Percentiles rank a stretch among this genome's conserved stretches.
Conservation (phyloP, 2,888 invertebrate species). For the Orthonychiurus folsomi region DNA sequence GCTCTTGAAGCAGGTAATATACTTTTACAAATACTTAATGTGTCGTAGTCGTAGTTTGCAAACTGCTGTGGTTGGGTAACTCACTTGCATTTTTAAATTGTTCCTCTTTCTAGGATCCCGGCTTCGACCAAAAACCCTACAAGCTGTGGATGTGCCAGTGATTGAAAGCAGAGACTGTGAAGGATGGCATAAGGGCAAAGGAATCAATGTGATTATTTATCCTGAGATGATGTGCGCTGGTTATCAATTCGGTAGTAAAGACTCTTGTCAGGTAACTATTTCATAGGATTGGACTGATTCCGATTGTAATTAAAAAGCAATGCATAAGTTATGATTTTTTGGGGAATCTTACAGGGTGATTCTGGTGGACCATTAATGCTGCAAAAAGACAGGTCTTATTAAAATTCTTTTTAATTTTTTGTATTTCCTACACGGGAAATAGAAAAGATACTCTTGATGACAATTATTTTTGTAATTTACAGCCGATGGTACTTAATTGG, state of each 20-base stretch:
- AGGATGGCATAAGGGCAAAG: constrained; percentile 60
- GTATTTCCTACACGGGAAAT: too few species aligned
- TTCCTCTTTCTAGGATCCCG: constrained; percentile 56
- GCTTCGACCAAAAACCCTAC: constrained; percentile 75
- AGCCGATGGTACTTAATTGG: constrained; percentile 88
- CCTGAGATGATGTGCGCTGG: constrained; percentile 94
- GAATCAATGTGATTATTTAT: constrained; percentile 81
- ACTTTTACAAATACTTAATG: neutral
- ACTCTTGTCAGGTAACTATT: constrained; percentile 56
- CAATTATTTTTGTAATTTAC: too few species aligned
- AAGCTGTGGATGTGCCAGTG: constrained; percentile 87
- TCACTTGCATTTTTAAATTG: neutral
- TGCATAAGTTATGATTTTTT: neutral
- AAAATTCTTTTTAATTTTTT: too few species aligned
- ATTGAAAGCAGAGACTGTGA: constrained; percentile 72
- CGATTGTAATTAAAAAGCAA: neutral
- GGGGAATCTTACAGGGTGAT: constrained; percentile 56
- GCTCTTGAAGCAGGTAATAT: constrained; percentile 58
- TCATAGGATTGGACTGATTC: constrained; percentile 2
- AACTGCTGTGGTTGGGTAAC: neutral
- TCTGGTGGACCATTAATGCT: constrained; percentile 85
- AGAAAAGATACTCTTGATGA: too few species aligned
- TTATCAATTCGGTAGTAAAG: constrained; percentile 76
- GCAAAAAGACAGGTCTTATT: too few species aligned
- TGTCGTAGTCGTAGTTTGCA: neutral